Evolutionary conservation across 92 coral and sea anemone genomes (phyloP), one percentile per base, ranked within the genome.

Genomic region (Phenganax subtilis): DNA sequence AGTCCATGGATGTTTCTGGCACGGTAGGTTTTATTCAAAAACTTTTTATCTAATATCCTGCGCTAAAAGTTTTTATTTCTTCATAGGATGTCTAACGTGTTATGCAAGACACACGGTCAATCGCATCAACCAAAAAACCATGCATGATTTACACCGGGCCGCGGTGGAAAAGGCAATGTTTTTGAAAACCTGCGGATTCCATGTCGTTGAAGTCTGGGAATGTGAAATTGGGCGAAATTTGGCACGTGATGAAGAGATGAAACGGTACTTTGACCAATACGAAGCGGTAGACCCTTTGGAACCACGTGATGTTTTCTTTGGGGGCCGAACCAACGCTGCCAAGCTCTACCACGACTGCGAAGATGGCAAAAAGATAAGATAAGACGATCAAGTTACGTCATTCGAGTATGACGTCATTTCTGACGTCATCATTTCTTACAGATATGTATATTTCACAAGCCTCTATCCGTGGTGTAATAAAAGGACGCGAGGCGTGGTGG

Each of bases 271-370:
- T 29, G 84, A 80, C 25, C 17, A 28, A 17, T 51, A 57, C 56
- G 84, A 80, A 29, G 75, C 68, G 80, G 80, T 68, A 12, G 57
- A 54, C 3, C 80, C 80, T n/a, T 58, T 80, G 25, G 62, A 80
- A 4, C 84, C 84, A 3, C 20, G 80, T 9, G 75, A 80, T 12
- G 84, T 76, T 15, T 80, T 80, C 12, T 74, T 14, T 51, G 79
- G 79, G 0, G 79, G 79, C 0, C 17, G 79, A 25, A 47, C 65
- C 12, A 51, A 51, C 27, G 65, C 65, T 0, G 29, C 58, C 55
- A 74, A 44, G 7, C 78, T 73, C 12, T 51, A 73, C 25, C 78
- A 73, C 52, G 52, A 6, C 3, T 73, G 78, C 25, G 59, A 11
- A 73, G 78, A 73, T 8, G 78, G 56, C 20, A 61, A 73, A 55